phyloP scores from a whole-genome alignment of 2,888 invertebrate species.

The Coleophora deauratella region DNA sequence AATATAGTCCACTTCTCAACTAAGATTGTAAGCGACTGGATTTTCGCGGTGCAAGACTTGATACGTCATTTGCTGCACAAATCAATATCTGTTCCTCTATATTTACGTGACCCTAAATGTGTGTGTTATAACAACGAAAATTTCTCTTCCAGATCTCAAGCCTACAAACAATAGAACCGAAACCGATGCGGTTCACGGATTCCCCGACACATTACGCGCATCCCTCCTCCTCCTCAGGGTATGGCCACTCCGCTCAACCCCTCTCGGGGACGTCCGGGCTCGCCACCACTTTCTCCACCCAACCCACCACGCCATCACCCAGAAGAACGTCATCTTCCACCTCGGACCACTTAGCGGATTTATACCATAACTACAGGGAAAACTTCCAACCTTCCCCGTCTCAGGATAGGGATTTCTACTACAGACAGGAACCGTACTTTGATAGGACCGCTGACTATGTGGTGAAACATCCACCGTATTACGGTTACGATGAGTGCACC shows the following conservation, averaged over 20 bases:
- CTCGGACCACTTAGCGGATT: conserved; percentile 78
- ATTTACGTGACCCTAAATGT: too few relatives aligned
- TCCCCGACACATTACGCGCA: conserved; percentile 80
- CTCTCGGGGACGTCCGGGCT: conserved; percentile 68
- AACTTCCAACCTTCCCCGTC: conserved; percentile 57
- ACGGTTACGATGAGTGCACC: conserved; percentile 56
- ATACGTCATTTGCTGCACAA: too few relatives aligned
- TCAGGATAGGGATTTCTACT: conserved; percentile 48
- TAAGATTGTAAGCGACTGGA: conserved; percentile 74
- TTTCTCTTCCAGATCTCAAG: conserved; percentile 48
- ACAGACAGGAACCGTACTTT: conserved; percentile 50
- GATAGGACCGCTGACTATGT: conserved; percentile 63
- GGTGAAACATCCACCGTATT: conserved; percentile 50
- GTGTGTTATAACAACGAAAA: too few relatives aligned
- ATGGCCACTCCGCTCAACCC: conserved; percentile 66
- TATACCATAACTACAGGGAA: conserved; percentile 69
- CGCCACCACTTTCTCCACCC: conserved; percentile 67
- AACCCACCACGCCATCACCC: conserved; percentile 78
- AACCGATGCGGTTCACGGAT: conserved; percentile 83
- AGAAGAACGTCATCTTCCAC: conserved; percentile 79
- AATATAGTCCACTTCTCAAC: conserved; percentile 68
- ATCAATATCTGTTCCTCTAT: too few relatives aligned
- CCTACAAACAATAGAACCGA: conserved; percentile 71
- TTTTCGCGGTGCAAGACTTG: too few relatives aligned
- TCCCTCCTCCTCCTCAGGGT: conserved; percentile 62